Evolutionary conservation across 2,888 invertebrate genomes (phyloP), one percentile per base, ranked within the genome.

Genomic region (Coenonympha glycerion): DNA sequence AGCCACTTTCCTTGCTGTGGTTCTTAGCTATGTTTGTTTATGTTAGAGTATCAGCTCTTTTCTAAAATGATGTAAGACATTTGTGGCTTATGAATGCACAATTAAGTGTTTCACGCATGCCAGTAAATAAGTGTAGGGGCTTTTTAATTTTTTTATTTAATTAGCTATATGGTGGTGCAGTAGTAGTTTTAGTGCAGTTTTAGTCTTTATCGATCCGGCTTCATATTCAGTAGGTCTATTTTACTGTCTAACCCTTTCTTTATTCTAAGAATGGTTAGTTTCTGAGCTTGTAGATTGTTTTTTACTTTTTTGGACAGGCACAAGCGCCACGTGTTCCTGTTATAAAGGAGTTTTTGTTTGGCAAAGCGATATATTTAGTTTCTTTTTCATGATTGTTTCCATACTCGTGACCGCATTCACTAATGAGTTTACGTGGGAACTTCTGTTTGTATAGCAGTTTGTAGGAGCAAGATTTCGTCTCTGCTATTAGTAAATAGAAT

Each of bases 291-390:
- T 22, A 13, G 22, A 15, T 39, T n/a, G 21, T 39, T 39, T 39
- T 39, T 39, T 13, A 24, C 22, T 39, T 44, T 31, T 44, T 44
- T 33, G 31, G 22, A 15, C 8, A 22, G 22, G 22, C 8, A 22
- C 44, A 16, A n/a, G 6, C 21, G 22, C 21, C 31, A 33, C 19
- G 19, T 41, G 30, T 26, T 16, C 4, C 28, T 28, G 18, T 41
- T 28, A 41, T 39, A 39, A 39, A 39, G 37, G 37, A 9, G 15
- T 30, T 22, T 39, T 39, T 39, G 37, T 39, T 39, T 39, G 37
- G 13, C 37, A 24, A 22, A 39, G 24, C 22, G 22, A 39, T 39
- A 39, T 6, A 22, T 39, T 24, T 24, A 21, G 37, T 39, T 15
- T 15, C 22, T 39, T 39, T 24, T 22, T 39, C 22, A 13, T 24